Base-by-base conservation (phyloP, 2,888 invertebrate genomes). In the Sceliomorpha sp. region DNA sequence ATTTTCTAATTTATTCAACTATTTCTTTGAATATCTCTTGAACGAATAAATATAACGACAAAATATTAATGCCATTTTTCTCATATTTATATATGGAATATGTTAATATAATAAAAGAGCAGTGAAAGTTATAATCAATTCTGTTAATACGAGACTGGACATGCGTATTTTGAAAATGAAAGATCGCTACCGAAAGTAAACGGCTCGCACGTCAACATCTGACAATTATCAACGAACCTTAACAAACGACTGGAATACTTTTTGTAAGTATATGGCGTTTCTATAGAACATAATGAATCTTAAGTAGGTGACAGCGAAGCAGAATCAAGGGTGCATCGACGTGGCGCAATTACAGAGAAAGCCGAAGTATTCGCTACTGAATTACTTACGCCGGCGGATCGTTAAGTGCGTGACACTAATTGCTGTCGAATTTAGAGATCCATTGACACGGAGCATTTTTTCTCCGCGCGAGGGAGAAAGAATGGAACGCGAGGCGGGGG, bases 351-450 rank as follows among this genome's bases (percentile, higher is more conserved):
- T 37, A 14, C 29, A 24, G 20, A 53, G 44, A 44, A 39, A 29
- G 32, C 32, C 15, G 37, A 40, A n/a, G 31, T 15, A 60, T 47
- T 45, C 10, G 36, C 26, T 27, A 39, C 27, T 32, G 27, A 62
- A 62, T 62, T 31, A 62, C 51, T 45, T 39, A 13, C 24, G 39
- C 40, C 17, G 12, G n/a, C 9, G 20, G 48, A 48, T 48, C 47
- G 26, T 48, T 56, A 32, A 44, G 44, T 20, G 17, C 32, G 47
- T 36, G 53, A 53, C 56, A 50, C 56, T 42, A 60, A 67, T 67
- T 68, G 31, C 32, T 32, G 62, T 51, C 50, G 50, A 68, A 56
- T 62, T 62, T 51, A 60, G 40, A 44, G 58, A 59, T 42, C 48
- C 66, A 53, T 47, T 42, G 50, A 53, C 42, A 44, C 56, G 50